These are phyloP conservation scores for Microctenopoma stevenorrisi DNA, from an alignment of 2,797 vertebrate species.

Conservation along the genomic window DNA sequence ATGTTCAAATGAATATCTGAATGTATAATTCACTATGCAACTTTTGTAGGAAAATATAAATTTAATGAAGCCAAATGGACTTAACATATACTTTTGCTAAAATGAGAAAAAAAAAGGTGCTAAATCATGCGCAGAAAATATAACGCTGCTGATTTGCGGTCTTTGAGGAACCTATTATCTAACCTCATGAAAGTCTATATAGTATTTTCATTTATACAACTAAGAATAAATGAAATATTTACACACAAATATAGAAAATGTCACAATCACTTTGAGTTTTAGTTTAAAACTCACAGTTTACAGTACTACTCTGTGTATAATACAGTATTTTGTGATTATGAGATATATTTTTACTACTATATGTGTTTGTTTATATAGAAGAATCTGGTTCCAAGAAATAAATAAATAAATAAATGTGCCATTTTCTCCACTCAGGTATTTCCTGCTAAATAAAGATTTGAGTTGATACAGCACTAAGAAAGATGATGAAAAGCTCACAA, in stretches of 20 bases:
- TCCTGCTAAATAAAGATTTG: constrained; percentile 46
- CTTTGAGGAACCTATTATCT: constrained; percentile 58
- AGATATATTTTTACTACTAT: constrained; percentile 51
- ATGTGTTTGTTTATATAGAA: constrained; percentile 37
- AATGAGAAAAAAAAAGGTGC: constrained; percentile 54
- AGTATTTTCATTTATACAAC: constrained; percentile 62
- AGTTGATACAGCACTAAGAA: constrained; percentile 31
- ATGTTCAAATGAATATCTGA: constrained; percentile 77
- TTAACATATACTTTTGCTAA: constrained; percentile 35
- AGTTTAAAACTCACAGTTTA: constrained; percentile 55
- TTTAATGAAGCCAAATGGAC: constrained; percentile 65
- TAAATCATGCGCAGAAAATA: constrained; percentile 62
- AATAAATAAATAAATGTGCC: constrained; percentile 61
- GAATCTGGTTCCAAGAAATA: constrained; percentile 49
- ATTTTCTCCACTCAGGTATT: constrained; percentile 73
- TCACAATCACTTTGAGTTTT: constrained; percentile 53
- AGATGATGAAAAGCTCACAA: constrained; percentile 60
- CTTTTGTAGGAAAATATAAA: constrained; percentile 64
- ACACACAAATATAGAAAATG: constrained; percentile 46
- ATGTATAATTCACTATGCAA: constrained; percentile 81
- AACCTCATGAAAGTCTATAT: constrained; percentile 69
- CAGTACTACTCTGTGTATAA: constrained; percentile 53
- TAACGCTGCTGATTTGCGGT: constrained; percentile 66
- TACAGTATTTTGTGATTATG: constrained; percentile 47
- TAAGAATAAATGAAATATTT: constrained; percentile 59